Percentiles rank a stretch among this genome's conserved stretches.
Conservation (phyloP, 2,797 vertebrate species). For the Antennarius maculatus region DNA sequence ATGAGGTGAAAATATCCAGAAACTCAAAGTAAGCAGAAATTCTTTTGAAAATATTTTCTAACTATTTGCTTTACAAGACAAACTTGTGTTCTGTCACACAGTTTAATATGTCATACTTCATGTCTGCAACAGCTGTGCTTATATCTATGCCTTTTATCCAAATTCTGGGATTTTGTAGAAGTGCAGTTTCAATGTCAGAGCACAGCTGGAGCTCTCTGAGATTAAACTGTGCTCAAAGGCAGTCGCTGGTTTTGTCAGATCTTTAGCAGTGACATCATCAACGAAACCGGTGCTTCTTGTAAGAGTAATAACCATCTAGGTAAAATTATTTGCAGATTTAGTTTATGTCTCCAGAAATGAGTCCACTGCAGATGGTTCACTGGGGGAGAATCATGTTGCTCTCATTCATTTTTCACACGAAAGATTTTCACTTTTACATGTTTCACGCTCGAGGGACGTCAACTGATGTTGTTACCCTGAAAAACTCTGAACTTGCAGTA, state of each 20-base stretch:
- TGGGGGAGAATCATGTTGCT: constrained; percentile 15
- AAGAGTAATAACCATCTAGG: constrained; percentile 32
- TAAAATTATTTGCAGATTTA: constrained; percentile 39
- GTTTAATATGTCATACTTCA: background rate
- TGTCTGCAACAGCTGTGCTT: constrained; percentile 14
- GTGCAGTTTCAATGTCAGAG: constrained; percentile 38
- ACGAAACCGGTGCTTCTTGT: constrained; percentile 27
- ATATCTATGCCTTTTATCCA: constrained; percentile 29
- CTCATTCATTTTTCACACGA: constrained; percentile 7
- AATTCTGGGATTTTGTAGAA: constrained; percentile 21
- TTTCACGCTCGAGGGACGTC: constrained; percentile 17
- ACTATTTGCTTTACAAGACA: background rate
- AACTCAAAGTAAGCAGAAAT: background rate
- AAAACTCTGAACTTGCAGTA: background rate
- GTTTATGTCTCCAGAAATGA: constrained; percentile 21
- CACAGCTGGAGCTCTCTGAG: constrained; percentile 42
- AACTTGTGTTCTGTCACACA: background rate
- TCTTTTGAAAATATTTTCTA: background rate
- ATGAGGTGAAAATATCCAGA: background rate
- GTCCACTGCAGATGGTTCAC: constrained; percentile 16
- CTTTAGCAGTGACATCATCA: constrained; percentile 35
- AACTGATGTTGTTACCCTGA: constrained; percentile 17
- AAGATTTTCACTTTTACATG: constrained; percentile 7
- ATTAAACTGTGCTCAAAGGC: constrained; percentile 39
- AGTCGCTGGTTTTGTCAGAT: constrained; percentile 18